Percentiles rank a stretch among this genome's conserved stretches.
Evolutionary conservation across 2,888 invertebrate species (phyloP).

Genomic region (Acronicta leporina): DNA sequence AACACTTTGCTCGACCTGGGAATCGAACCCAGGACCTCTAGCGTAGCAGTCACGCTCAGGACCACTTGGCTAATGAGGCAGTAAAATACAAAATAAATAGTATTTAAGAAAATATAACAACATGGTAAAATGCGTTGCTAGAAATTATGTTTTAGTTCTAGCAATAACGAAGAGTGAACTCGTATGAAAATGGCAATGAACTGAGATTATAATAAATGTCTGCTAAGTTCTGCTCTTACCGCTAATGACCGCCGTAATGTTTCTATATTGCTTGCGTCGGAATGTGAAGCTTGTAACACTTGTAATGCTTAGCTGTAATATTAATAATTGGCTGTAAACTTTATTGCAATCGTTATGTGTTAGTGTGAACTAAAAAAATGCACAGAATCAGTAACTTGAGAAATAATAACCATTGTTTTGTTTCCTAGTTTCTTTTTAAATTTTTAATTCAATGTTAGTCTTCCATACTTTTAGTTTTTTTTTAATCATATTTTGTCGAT

Average conservation of each 20-base stretch:
- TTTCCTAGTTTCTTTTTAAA: no score
- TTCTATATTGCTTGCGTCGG: conserved; percentile 17
- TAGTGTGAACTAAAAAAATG: neutral
- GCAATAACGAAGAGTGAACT: conserved; percentile 37
- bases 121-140: conserved; percentile 14
- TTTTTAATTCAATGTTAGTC: no score
- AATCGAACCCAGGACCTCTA: no score
- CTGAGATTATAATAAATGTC: conserved; percentile 46
- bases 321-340: neutral
- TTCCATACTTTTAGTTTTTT: no score
- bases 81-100: no score
- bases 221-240: conserved; percentile 32
- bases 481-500: no score
- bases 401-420: no score
- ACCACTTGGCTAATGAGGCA: no score
- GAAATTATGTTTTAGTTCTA: neutral
- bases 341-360: neutral
- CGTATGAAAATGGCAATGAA: conserved; percentile 28
- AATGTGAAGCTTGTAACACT: conserved; percentile 8
- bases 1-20: no score
- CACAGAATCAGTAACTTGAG: no score
- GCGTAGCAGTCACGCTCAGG: no score
- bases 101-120: no score
- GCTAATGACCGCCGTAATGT: conserved; percentile 36
- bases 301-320: neutral